Evolutionary conservation across 1,140 invertebrate species (phyloP), one percentile per base, ranked within the genome.

Genomic region (Aphaenogaster rudis): DNA sequence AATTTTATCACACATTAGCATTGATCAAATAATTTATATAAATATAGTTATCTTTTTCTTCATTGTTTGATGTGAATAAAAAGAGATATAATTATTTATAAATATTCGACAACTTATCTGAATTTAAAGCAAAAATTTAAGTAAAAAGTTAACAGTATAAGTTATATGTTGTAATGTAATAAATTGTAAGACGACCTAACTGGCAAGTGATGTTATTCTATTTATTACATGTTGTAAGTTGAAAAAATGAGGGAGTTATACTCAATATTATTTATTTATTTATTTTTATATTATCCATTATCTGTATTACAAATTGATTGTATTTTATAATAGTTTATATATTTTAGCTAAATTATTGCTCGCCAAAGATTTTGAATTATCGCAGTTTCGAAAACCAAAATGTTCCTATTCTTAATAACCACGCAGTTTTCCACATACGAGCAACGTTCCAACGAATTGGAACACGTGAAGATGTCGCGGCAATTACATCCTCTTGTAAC

Each of bases 401-500:
- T 45, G 3, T 17, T 9, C n/a, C 11, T 21, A 45, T 78, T 33
- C 28, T 33, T 63, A 7, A 63, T 11, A 36, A 77, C 0, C 11
- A 52, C n/a, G n/a, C 4, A 45, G 9, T 36, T 15, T 33, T n/a
- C 17, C 21, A 63, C n/a, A 61, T 6, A 15, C 64, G 36, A 61
- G 13, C 50, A 71, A 71, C 15, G 8, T 17, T 57, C 21, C 15
- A 36, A 59, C 4, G 17, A 84, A 63, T 57, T 63, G 42, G 33
- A 50, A 33, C 42, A 48, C n/a, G 67, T 72, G 42, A 82, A 61
- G n/a, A n/a, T 50, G 45, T 48, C 54, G 7, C 45, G 61, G 61
- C 13, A 59, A 84, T 84, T 84, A 61, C 69, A 61, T 76, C 13
- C 59, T 33, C 11, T 21, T 17, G 54, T 54, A 76, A 84, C 80